phyloP scores from a whole-genome alignment of 2,888 invertebrate genomes.

The Eurois occulta region DNA sequence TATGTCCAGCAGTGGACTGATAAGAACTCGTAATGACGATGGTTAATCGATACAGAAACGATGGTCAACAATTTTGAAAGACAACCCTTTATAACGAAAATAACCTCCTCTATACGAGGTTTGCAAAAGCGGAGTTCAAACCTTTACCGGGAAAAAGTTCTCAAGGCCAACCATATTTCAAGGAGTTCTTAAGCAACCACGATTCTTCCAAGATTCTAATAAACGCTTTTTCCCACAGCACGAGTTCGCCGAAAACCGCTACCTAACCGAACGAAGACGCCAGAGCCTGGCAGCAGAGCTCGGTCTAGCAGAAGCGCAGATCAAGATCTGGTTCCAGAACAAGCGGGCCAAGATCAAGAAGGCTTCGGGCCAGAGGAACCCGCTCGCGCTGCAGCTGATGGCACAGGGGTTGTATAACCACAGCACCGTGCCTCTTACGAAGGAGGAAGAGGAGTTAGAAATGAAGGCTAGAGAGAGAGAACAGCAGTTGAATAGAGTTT shows the following conservation, averaged over 20 bases:
- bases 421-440: slow-evolving; percentile 91
- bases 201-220: not conserved
- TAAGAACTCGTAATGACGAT: not conserved
- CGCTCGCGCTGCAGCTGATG: slow-evolving; percentile 97
- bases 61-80: not conserved
- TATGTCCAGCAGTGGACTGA: not conserved
- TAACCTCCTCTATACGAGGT: not conserved
- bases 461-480: slow-evolving; percentile 87
- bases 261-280: slow-evolving; percentile 97
- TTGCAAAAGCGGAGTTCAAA: not conserved
- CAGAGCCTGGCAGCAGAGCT: slow-evolving; percentile 97
- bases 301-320: slow-evolving; percentile 98
- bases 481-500: slow-evolving; percentile 81
- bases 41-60: not conserved
- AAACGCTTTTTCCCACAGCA: slow-evolving; percentile 84
- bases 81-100: not conserved
- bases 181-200: not conserved
- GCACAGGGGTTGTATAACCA: slow-evolving; percentile 98
- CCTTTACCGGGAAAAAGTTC: no score
- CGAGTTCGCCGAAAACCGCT: slow-evolving; percentile 98
- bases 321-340: slow-evolving; percentile 99
- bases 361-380: slow-evolving; percentile 95
- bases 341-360: slow-evolving; percentile 99
- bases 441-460: slow-evolving; percentile 93
- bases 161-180: not conserved